These are phyloP conservation scores for Lochmaea capreae DNA, from an alignment of 2,888 invertebrate species.

Conservation along the genomic window DNA sequence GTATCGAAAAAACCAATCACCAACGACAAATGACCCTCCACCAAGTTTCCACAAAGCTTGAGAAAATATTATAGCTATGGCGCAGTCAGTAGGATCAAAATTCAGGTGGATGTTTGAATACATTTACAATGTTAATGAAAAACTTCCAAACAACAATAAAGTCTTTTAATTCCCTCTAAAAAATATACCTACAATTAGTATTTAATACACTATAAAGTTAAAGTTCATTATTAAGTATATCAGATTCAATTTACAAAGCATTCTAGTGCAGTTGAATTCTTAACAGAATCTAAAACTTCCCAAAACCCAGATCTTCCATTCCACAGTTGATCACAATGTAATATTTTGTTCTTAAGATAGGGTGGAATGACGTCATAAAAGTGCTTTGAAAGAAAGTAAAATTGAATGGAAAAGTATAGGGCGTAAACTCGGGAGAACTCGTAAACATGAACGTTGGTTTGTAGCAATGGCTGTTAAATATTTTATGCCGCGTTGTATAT, in stretches of 20 bases:
- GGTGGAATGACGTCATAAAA: conserved; percentile 12
- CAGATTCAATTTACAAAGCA: background rate
- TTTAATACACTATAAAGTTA: background rate
- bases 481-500: background rate
- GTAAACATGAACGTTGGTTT: conserved; percentile 17
- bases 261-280: background rate
- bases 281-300: background rate
- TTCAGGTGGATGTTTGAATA: too few relatives aligned
- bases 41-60: too few relatives aligned
- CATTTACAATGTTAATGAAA: too few relatives aligned
- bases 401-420: conserved; percentile 9
- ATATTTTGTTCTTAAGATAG: conserved; percentile 4
- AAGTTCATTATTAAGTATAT: background rate
- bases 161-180: background rate
- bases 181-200: background rate
- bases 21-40: too few relatives aligned
- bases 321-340: conserved; percentile 11
- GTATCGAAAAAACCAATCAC: too few relatives aligned
- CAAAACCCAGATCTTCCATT: background rate
- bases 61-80: too few relatives aligned
- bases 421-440: background rate
- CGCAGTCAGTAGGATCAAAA: too few relatives aligned
- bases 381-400: conserved; percentile 5
- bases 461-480: background rate
- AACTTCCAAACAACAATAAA: too few relatives aligned